phyloP scores from a whole-genome alignment of 2,113 vertebrate species.

The Todiramphus saurophagus region DNA sequence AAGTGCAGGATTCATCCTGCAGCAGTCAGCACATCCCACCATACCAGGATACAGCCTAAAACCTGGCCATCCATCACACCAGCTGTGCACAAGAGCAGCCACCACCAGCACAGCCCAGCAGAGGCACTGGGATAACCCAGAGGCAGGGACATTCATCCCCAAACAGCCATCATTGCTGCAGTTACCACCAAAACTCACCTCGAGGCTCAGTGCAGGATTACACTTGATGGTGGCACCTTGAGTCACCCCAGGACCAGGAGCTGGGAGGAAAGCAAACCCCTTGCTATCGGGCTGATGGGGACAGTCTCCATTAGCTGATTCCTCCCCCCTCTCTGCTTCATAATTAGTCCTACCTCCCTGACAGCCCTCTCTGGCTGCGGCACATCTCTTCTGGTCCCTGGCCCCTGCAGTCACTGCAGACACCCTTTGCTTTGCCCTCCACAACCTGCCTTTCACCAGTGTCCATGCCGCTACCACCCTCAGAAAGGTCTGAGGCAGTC shows the following conservation, averaged over 20 bases:
- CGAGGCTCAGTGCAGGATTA: neutral
- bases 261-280: neutral
- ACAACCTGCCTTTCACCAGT: neutral
- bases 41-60: neutral
- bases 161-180: neutral
- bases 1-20: neutral
- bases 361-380: neutral
- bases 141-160: neutral
- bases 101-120: neutral
- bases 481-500: neutral
- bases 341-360: neutral
- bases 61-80: fast-evolving
- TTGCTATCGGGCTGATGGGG: neutral
- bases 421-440: neutral
- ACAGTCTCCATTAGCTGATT: neutral
- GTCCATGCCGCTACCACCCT: too few relatives aligned
- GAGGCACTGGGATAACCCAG: neutral
- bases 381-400: neutral
- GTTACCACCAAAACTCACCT: neutral
- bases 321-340: neutral
- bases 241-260: neutral
- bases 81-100: neutral
- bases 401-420: too few relatives aligned
- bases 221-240: neutral
- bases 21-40: neutral